Evolutionary conservation across 2,888 invertebrate species (phyloP), one percentile per base, ranked within the genome.

Genomic region (Adelphocoris suturalis): DNA sequence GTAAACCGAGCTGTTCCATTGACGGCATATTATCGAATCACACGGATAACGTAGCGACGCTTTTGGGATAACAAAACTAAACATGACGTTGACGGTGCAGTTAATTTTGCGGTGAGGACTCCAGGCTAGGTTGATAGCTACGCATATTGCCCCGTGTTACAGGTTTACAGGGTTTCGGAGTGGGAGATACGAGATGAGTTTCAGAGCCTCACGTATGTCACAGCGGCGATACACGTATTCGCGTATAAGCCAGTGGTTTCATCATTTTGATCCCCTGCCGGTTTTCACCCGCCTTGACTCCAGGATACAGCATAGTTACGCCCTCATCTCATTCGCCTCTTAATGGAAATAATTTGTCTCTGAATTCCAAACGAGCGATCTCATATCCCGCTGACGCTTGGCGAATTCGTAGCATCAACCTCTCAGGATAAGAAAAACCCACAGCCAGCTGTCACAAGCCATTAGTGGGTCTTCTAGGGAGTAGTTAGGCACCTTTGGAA

Each of bases 311-410:
- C 19, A 23, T 23, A 19, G 68, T 68, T 23, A 68, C 68, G 61
- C 61, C 19, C 19, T 13, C 68, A 27, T 68, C 68, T 78, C 78
- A 78, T 78, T 78, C 78, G 46, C 46, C 46, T 16, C 78, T 28
- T 46, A 78, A 78, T 78, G 78, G 46, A 78, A 78, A 78, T 78
- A 78, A 78, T 78, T 78, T 78, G 78, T 78, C 78, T 78, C 46
- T 78, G 78, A 78, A 78, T 78, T 78, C 78, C 78, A 78, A 78
- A 78, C 37, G 19, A 78, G 78, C 78, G 13, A 78, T 78, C 78
- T 78, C 78, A 78, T 68, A 23, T 46, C 37, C 13, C 37, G 46
- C 28, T 78, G 46, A 16, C 37, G 1, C 14, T n/a, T 46, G 14
- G 68, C 23, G 13, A 78, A 78, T 78, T 46, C 47, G 78, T 9